Base-by-base conservation (phyloP, 2,113 vertebrate genomes). In the Cavia aperea region DNA sequence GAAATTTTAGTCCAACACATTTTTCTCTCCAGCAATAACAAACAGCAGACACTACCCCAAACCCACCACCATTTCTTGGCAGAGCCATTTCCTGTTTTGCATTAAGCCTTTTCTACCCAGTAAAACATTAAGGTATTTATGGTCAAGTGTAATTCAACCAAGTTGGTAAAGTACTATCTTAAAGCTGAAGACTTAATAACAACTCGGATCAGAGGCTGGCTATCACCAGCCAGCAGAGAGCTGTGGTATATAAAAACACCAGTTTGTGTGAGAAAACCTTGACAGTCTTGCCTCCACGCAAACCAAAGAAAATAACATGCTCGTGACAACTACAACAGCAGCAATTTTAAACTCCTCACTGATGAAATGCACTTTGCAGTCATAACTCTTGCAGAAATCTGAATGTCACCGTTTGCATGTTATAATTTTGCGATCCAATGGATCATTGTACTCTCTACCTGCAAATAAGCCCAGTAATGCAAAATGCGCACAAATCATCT, bases 271-370 rank as follows among this genome's bases (percentile, higher is more conserved):
- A 97, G 97, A 94, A 96, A 97, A 96, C 91, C 89, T 95, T 97
- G 97, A 97, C 97, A 97, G 97, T 87, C 93, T 96, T 96, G 97
- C 95, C 97, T 96, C 96, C 93, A 95, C 95, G 96, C 75, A 96
- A 56, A 98, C 96, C 94, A 93, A 93, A 95, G 96, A 97, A 97
- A 98, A 97, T 96, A 97, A 94, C 31, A 24, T 68, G 93, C 62
- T 86, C 39, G 1, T 97, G 97, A 98, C 97, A 97, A 97, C 95
- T 96, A 97, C 97, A 98, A 97, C 96, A 97, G 97, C 97, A 97
- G 96, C 97, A 97, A 97, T 98, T 98, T 98, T 96, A 96, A 97
- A 96, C 96, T 97, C 93, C 96, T 96, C 96, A 84, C 95, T 97
- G 95, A 94, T 94, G 93, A 96, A 96, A 96, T 16, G 5, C 93